Conservation (phyloP, 2,797 vertebrate species). For the Cossypha polioptera region DNA sequence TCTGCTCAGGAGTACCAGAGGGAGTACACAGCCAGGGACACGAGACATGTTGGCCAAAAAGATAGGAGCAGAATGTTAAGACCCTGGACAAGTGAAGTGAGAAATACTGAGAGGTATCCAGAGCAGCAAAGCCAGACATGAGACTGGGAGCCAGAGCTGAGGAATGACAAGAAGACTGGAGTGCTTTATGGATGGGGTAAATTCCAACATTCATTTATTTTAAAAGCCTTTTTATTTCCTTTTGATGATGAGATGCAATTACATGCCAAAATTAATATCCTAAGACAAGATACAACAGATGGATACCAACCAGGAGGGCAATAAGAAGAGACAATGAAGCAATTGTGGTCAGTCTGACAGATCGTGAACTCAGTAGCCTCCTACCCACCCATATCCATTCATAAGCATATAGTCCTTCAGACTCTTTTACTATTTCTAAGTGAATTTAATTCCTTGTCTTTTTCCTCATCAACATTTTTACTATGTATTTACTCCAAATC, state of each 20-base stretch:
- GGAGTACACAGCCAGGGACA: not conserved
- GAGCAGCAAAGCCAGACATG: not conserved
- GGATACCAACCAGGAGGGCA: not conserved
- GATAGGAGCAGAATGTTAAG: not conserved
- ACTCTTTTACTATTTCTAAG: not conserved
- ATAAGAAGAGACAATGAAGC: not conserved
- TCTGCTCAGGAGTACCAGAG: not conserved
- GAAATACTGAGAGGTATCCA: not conserved
- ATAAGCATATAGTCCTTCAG: not conserved
- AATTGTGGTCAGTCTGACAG: conserved; percentile 9
- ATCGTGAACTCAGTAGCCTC: not conserved
- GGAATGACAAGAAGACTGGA: not conserved
- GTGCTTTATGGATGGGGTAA: not conserved
- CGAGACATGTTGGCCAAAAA: not conserved
- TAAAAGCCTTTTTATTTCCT: not conserved
- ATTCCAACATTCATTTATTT: not conserved
- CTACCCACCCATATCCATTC: not conserved
- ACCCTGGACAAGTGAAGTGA: not conserved
- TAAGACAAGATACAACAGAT: conserved; percentile 11
- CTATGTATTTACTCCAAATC: not conserved
- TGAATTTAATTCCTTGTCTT: not conserved
- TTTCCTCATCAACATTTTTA: not conserved
- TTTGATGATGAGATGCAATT: not conserved
- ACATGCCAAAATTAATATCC: conserved; percentile 10
- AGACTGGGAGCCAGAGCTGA: not conserved